A percentile compares a stretch with the other conserved stretches of the same genome.
Evolutionary conservation across 2,797 vertebrate genomes (phyloP).

Genomic region (Anguilla marmorata): DNA sequence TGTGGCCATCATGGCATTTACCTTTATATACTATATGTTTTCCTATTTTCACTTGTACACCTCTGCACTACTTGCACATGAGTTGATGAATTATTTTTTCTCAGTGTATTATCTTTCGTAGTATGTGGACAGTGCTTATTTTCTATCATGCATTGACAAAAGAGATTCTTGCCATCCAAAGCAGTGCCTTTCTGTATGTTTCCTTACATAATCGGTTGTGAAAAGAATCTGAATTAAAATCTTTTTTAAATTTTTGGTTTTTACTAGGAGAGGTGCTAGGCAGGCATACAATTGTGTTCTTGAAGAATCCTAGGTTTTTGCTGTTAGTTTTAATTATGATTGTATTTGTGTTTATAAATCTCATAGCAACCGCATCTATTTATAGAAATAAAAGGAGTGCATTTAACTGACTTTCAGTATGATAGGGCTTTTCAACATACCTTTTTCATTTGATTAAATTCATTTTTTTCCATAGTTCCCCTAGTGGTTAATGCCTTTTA

Average conservation of each 20-base stretch:
- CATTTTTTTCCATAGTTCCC: background rate
- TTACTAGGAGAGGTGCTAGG: background rate
- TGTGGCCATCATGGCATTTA: too few relatives aligned
- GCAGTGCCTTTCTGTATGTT: background rate
- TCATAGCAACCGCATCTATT: background rate
- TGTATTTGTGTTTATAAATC: background rate
- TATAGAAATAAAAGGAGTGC: background rate
- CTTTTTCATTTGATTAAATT: background rate
- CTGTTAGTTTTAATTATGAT: background rate
- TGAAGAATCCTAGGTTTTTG: background rate
- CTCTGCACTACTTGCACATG: too few relatives aligned
- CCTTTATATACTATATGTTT: too few relatives aligned
- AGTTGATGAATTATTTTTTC: too few relatives aligned
- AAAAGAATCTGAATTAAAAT: background rate
- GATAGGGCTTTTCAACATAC: background rate
- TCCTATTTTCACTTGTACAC: too few relatives aligned
- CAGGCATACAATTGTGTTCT: background rate
- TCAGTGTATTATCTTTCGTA: too few relatives aligned
- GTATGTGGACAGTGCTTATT: too few relatives aligned
- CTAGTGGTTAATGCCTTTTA: background rate
- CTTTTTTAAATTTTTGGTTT: background rate
- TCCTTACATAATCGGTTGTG: background rate
- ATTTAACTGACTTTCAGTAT: background rate
- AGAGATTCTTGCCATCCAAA: too few relatives aligned
- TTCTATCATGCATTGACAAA: too few relatives aligned